phyloP scores from a whole-genome alignment of 2,797 vertebrate genomes.

The Darevskia nairensis region DNA sequence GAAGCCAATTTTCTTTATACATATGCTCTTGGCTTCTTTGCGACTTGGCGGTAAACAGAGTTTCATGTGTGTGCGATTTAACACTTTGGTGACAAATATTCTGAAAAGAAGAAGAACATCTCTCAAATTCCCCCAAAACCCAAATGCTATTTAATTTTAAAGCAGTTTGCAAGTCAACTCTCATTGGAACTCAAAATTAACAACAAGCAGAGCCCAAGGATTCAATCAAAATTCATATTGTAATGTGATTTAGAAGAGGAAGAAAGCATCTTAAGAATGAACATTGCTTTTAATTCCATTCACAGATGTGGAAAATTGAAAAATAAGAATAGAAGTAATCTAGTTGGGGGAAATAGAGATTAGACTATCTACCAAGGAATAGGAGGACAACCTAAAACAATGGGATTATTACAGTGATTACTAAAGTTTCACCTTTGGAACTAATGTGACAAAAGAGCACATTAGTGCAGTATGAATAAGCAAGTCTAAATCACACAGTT shows the following conservation, averaged over 20 bases:
- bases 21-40: slow-evolving; percentile 83
- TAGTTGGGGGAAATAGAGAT: not conserved
- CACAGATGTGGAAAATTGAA: not conserved
- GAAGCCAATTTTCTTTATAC: slow-evolving; percentile 80
- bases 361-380: not conserved
- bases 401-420: not conserved
- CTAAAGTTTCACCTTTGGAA: not conserved
- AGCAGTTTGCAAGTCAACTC: not conserved
- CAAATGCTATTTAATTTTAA: not conserved
- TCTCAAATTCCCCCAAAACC: not conserved
- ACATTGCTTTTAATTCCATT: not conserved
- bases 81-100: slow-evolving; percentile 78
- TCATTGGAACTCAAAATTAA: not conserved
- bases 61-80: slow-evolving; percentile 79
- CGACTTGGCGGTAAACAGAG: slow-evolving; percentile 85
- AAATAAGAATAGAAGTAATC: not conserved
- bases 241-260: not conserved
- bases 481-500: not conserved
- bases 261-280: not conserved
- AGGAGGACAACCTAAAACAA: not conserved
- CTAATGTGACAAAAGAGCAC: not conserved
- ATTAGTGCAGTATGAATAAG: not conserved
- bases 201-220: not conserved
- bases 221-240: not conserved
- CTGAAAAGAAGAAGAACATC: slow-evolving; percentile 72